These are phyloP conservation scores for Drosophila bipectinata DNA, from an alignment of 1,140 invertebrate genomes.

Conservation along the genomic window DNA sequence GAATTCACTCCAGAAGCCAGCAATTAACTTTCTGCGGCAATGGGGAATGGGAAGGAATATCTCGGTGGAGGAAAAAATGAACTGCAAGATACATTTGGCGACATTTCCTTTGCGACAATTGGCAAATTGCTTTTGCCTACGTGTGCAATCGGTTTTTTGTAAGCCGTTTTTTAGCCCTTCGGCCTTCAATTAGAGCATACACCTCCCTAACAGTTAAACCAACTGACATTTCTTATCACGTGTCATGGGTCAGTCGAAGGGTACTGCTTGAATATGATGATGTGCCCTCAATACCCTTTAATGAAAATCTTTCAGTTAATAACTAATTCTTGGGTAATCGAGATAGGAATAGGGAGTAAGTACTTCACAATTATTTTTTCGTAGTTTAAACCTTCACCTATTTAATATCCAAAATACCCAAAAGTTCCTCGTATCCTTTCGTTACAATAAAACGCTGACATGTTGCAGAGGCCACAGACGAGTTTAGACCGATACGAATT, in stretches of 20 bases:
- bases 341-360: too few species aligned
- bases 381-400: neutral
- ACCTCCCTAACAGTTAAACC: conserved; percentile 32
- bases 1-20: conserved; percentile 71
- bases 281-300: neutral
- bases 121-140: conserved; percentile 77
- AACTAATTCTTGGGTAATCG: too few species aligned
- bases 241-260: conserved; percentile 58
- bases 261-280: neutral
- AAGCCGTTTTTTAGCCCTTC: conserved; percentile 23
- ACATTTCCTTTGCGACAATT: conserved; percentile 73
- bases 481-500: conserved; percentile 24
- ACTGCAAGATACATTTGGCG: conserved; percentile 61
- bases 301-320: neutral
- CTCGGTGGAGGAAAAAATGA: conserved; percentile 29
- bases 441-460: conserved; percentile 69
- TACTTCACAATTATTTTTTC: neutral
- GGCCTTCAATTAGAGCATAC: conserved; percentile 30
- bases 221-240: conserved; percentile 75
- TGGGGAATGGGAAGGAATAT: neutral
- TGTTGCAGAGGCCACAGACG: conserved; percentile 57
- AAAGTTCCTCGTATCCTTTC: conserved; percentile 5
- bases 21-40: conserved; percentile 66
- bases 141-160: conserved; percentile 58
- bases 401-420: neutral